A percentile compares a stretch with the other conserved stretches of the same genome.
phyloP scores from a whole-genome alignment of 2,888 invertebrate genomes.

The Autographa pulchrina region DNA sequence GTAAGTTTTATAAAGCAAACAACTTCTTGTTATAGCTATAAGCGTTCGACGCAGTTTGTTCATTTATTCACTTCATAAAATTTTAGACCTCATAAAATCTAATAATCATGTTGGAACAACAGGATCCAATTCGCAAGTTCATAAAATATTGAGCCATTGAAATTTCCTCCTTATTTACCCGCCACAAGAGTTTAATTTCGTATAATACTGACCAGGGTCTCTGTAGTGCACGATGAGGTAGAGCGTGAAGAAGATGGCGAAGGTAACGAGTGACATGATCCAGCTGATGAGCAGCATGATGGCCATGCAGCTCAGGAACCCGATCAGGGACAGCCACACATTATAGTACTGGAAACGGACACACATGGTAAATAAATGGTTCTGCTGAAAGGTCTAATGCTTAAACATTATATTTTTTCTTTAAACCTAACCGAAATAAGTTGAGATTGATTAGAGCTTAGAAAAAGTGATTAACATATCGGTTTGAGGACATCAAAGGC shows the following conservation, averaged over 20 bases:
- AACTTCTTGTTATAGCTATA: background rate
- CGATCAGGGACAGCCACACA: conserved; percentile 95
- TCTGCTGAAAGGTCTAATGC: no score
- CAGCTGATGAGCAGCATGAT: conserved; percentile 99
- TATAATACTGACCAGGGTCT: conserved; percentile 92
- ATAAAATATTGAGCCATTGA: background rate
- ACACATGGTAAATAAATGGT: background rate
- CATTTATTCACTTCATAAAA: background rate
- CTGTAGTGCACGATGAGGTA: conserved; percentile 98
- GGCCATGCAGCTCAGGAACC: conserved; percentile 94
- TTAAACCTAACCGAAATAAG: background rate
- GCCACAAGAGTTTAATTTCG: background rate
- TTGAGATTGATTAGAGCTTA: background rate
- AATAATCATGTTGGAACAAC: background rate
- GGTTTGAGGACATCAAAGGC: no score
- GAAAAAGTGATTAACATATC: no score
- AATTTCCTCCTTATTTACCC: no score
- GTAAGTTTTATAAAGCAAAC: background rate
- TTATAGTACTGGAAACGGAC: conserved; percentile 94
- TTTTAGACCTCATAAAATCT: conserved; percentile 4
- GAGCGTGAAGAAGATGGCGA: conserved; percentile 95
- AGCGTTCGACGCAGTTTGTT: background rate
- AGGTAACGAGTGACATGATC: conserved; percentile 97
- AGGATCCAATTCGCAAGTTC: background rate
- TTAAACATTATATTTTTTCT: no score